Percentiles rank a stretch among this genome's conserved stretches.
phyloP scores from a whole-genome alignment of 2,113 vertebrate genomes.

The Gymnarchus niloticus region DNA sequence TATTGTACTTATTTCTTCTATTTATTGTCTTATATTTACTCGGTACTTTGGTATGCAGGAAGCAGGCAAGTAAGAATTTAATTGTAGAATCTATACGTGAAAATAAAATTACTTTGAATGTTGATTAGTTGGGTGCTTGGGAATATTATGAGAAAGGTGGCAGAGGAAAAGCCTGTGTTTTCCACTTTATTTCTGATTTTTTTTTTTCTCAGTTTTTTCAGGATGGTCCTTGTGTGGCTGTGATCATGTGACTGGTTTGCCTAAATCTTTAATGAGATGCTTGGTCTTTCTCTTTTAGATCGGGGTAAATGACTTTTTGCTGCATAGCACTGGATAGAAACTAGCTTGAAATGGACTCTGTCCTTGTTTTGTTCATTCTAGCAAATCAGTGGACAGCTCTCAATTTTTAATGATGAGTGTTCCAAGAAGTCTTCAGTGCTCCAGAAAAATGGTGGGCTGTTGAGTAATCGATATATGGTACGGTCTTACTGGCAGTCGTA shows the following conservation, averaged over 20 bases:
- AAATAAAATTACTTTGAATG: neutral
- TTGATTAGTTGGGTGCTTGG: neutral
- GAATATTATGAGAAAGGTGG: neutral
- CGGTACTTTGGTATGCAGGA: neutral
- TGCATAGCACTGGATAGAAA: neutral
- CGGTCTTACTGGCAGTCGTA: neutral
- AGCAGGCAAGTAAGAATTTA: neutral
- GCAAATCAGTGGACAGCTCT: neutral
- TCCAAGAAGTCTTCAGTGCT: constrained; percentile 1
- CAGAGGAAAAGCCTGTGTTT: neutral
- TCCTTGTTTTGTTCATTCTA: neutral
- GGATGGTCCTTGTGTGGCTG: neutral
- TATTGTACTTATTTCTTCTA: too few species aligned
- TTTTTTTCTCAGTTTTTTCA: neutral
- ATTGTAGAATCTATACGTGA: neutral
- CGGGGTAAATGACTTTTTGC: neutral
- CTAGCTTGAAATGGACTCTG: neutral
- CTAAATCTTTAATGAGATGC: too few species aligned
- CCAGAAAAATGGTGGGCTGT: neutral
- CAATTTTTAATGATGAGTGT: neutral
- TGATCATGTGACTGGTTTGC: neutral
- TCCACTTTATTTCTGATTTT: neutral
- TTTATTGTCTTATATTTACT: neutral
- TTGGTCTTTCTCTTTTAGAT: neutral
- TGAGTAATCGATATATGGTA: neutral